phyloP scores from a whole-genome alignment of 2,888 invertebrate genomes.

The Metopia argyrocephala region DNA sequence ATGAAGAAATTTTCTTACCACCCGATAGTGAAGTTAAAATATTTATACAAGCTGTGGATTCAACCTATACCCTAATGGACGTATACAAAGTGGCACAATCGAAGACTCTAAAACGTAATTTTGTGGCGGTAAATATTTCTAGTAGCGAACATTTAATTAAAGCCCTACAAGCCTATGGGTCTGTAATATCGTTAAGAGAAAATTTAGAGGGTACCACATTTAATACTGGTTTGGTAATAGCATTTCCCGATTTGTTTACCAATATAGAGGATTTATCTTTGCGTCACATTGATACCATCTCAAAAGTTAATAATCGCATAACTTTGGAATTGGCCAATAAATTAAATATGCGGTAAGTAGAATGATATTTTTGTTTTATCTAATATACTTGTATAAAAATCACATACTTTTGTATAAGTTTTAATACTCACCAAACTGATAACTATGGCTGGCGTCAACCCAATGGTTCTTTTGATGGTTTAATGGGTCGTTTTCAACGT shows the following conservation, averaged over 20 bases:
- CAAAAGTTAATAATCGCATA: slow-evolving; percentile 78
- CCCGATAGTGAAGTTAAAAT: slow-evolving; percentile 74
- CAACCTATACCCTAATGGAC: slow-evolving; percentile 68
- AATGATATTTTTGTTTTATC: neutral
- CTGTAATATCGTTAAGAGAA: slow-evolving; percentile 72
- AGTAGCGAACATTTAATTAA: slow-evolving; percentile 62
- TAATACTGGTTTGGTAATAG: slow-evolving; percentile 75
- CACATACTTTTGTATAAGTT: slow-evolving; percentile 69
- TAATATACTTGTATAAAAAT: neutral
- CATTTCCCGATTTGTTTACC: slow-evolving; percentile 77
- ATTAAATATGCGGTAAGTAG: slow-evolving; percentile 77
- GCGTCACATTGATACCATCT: slow-evolving; percentile 78
- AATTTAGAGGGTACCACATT: slow-evolving; percentile 75
- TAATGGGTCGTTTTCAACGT: slow-evolving; percentile 81
- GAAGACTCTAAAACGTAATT: slow-evolving; percentile 68
- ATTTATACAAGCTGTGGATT: slow-evolving; percentile 56
- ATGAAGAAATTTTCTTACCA: slow-evolving; percentile 72
- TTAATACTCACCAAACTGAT: slow-evolving; percentile 76
- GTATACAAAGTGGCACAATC: slow-evolving; percentile 73
- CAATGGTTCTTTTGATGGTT: slow-evolving; percentile 81
- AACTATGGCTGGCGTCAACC: slow-evolving; percentile 80
- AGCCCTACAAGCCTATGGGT: slow-evolving; percentile 70
- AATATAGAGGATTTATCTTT: slow-evolving; percentile 75
- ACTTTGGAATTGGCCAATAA: slow-evolving; percentile 75
- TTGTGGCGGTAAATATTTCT: slow-evolving; percentile 65